Evolutionary conservation across 2,797 vertebrate species (phyloP).

Genomic region (Sebastes glaucus): DNA sequence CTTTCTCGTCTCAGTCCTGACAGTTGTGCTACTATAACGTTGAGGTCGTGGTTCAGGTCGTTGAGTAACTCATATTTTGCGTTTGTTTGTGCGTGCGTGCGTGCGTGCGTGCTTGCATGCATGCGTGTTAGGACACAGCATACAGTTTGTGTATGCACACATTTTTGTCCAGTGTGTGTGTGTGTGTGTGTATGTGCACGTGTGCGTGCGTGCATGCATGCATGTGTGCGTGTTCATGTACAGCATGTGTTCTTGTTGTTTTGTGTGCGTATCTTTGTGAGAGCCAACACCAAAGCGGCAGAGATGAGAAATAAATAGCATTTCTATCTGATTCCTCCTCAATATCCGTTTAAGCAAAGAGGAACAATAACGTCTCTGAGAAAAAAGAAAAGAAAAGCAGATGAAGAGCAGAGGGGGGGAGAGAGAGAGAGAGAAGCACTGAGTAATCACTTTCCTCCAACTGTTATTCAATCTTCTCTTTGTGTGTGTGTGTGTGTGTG

Average conservation of each 20-base stretch:
- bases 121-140: too few relatives aligned
- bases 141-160: too few relatives aligned
- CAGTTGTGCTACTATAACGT: too few relatives aligned
- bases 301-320: conserved; percentile 69
- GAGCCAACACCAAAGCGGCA: not conserved
- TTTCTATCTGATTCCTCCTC: conserved; percentile 65
- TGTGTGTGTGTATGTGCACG: not conserved
- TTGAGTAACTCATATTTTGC: not conserved
- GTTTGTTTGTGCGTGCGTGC: not conserved
- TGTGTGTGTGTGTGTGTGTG: not conserved
- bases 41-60: too few relatives aligned
- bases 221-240: not conserved
- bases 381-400: conserved; percentile 27
- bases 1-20: too few relatives aligned
- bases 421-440: not conserved
- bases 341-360: conserved; percentile 55
- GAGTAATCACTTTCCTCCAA: conserved; percentile 61
- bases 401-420: conserved; percentile 17
- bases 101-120: not conserved
- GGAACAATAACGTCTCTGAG: conserved; percentile 29
- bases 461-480: conserved; percentile 27
- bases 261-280: not conserved
- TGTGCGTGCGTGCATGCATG: too few relatives aligned
- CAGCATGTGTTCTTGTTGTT: not conserved
- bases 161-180: not conserved